Conservation (phyloP, 2,888 invertebrate genomes). For the Meiosimyza platycephala region DNA sequence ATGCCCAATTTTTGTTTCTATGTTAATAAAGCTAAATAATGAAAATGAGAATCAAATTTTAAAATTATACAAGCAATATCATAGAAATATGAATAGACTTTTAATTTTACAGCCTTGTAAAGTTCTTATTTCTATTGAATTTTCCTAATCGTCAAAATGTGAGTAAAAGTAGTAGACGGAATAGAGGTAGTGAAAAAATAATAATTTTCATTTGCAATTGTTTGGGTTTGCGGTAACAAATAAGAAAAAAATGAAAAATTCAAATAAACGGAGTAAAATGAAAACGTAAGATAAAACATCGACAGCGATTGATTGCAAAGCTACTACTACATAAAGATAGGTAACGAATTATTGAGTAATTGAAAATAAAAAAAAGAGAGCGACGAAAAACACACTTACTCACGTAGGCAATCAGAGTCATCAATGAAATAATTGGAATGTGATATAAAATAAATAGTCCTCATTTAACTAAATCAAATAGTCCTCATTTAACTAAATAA, state of each 20-base stretch:
- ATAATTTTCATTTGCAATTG: neutral
- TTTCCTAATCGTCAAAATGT: too few relatives aligned
- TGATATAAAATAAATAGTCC: conserved; percentile 67
- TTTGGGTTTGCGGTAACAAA: neutral
- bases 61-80: too few relatives aligned
- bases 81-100: too few relatives aligned
- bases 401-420: conserved; percentile 53
- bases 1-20: too few relatives aligned
- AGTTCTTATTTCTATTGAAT: too few relatives aligned
- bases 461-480: conserved; percentile 63
- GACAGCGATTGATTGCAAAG: neutral
- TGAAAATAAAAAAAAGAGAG: conserved; percentile 31
- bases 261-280: conserved; percentile 25
- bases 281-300: conserved; percentile 24
- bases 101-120: too few relatives aligned
- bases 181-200: too few relatives aligned
- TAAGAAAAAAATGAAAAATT: neutral
- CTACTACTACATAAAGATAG: neutral
- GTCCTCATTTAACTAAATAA: conserved; percentile 56
- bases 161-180: too few relatives aligned
- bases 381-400: conserved; percentile 44
- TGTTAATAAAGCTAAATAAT: too few relatives aligned
- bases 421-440: conserved; percentile 65
- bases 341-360: neutral
- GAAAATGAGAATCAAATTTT: too few relatives aligned